phyloP scores from a whole-genome alignment of 2,888 invertebrate species.

The Phania funesta region DNA sequence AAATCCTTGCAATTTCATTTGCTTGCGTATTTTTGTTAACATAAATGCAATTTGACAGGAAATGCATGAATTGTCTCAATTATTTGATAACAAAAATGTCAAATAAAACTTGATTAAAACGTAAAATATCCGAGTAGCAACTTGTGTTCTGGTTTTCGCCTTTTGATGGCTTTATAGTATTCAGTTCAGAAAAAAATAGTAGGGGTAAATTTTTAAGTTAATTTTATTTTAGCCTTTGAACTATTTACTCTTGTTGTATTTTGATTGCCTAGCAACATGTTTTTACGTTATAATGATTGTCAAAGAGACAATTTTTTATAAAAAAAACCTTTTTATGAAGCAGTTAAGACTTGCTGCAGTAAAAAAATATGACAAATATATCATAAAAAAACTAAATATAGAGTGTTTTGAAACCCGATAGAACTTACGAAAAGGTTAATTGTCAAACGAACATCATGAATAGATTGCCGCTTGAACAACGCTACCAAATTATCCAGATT shows the following conservation, averaged over 20 bases:
- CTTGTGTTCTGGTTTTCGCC: background rate
- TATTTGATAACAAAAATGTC: slow-evolving; percentile 60
- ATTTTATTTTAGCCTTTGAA: slow-evolving; percentile 44
- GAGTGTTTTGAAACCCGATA: no score
- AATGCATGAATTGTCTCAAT: slow-evolving; percentile 68
- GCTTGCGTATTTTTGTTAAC: slow-evolving; percentile 6
- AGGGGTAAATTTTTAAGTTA: background rate
- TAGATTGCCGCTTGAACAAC: no score
- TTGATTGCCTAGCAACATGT: slow-evolving; percentile 19
- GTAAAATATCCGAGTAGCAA: background rate
- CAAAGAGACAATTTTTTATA: background rate
- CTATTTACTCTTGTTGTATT: slow-evolving; percentile 14
- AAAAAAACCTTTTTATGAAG: no score
- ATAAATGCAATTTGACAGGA: slow-evolving; percentile 67
- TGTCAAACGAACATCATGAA: no score
- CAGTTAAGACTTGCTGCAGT: no score
- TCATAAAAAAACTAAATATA: no score
- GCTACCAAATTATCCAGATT: no score
- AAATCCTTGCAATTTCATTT: slow-evolving; percentile 32
- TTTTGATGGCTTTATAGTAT: slow-evolving; percentile 17
- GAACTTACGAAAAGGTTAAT: no score
- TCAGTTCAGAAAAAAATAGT: background rate
- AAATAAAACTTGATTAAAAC: slow-evolving; percentile 56
- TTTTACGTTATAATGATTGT: slow-evolving; percentile 13
- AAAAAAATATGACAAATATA: no score